phyloP scores from a whole-genome alignment of 2,888 invertebrate genomes.

The Lasioglossum malachurum region DNA sequence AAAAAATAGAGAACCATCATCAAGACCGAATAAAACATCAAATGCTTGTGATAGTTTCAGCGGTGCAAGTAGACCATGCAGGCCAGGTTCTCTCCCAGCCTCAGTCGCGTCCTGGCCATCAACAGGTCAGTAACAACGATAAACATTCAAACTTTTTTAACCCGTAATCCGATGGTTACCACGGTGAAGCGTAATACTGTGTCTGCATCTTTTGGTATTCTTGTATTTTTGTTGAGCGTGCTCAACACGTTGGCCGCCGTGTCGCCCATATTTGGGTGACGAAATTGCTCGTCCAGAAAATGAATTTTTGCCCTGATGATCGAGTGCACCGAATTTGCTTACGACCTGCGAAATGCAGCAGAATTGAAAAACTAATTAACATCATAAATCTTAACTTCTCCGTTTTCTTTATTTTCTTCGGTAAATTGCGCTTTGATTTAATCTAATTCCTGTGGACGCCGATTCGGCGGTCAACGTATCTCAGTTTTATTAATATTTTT shows the following conservation, averaged over 20 bases:
- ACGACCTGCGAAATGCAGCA: background rate
- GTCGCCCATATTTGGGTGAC: background rate
- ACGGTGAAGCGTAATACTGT: slow-evolving; percentile 16
- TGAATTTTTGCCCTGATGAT: background rate
- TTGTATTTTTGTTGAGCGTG: background rate
- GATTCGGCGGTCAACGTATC: background rate
- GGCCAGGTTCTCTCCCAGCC: slow-evolving; percentile 84
- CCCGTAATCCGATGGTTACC: slow-evolving; percentile 65
- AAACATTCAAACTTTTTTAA: slow-evolving; percentile 71
- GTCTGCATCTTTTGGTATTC: background rate
- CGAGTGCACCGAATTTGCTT: background rate
- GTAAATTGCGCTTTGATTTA: background rate
- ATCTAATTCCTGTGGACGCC: background rate
- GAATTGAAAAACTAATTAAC: background rate
- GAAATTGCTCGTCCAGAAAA: background rate
- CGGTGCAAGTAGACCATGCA: slow-evolving; percentile 84
- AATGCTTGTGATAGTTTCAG: slow-evolving; percentile 84
- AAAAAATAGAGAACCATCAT: slow-evolving; percentile 50
- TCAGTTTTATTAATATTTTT: background rate
- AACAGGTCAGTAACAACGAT: slow-evolving; percentile 84
- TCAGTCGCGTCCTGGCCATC: slow-evolving; percentile 84
- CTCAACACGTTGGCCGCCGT: slow-evolving; percentile 14
- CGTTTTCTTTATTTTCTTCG: background rate
- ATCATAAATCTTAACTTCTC: background rate
- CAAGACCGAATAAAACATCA: slow-evolving; percentile 81